Conservation (phyloP, 2,113 vertebrate species). For the western clawed frog (Xenopus tropicalis) region DNA sequence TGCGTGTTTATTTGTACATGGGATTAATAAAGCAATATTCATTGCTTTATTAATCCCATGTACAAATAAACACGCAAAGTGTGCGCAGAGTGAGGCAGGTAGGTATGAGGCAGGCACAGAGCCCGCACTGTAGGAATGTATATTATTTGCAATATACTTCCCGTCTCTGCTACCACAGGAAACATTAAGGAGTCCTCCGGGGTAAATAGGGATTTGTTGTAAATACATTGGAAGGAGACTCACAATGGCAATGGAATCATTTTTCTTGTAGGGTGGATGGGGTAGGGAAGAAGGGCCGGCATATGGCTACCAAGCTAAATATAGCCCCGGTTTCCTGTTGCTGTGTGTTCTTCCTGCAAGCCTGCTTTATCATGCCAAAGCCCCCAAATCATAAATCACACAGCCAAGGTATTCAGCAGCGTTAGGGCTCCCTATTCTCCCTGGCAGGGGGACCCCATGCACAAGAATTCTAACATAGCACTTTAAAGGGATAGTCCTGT, state of each 20-base stretch:
- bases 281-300: slow-evolving; percentile 56
- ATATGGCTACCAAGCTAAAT: slow-evolving; percentile 67
- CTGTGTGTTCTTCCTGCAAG: slow-evolving; percentile 48
- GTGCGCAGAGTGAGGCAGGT: neutral
- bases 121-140: too few species aligned
- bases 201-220: slow-evolving; percentile 24
- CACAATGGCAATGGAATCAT: slow-evolving; percentile 40
- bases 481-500: too few species aligned
- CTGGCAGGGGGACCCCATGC: neutral
- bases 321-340: slow-evolving; percentile 67
- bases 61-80: too few species aligned
- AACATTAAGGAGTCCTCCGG: slow-evolving; percentile 14
- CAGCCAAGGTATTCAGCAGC: neutral
- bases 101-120: neutral
- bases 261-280: slow-evolving; percentile 53
- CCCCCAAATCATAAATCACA: neutral
- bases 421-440: too few species aligned
- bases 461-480: too few species aligned
- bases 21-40: slow-evolving; percentile 66
- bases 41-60: too few species aligned
- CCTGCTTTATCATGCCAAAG: neutral
- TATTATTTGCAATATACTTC: neutral
- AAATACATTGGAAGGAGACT: slow-evolving; percentile 33
- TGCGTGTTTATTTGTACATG: slow-evolving; percentile 62
- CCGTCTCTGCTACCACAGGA: neutral